A percentile compares a stretch with the other conserved stretches of the same genome.
These are phyloP conservation scores for Oedothorax gibbosus DNA, from an alignment of 1,140 invertebrate species.

Conservation along the genomic window DNA sequence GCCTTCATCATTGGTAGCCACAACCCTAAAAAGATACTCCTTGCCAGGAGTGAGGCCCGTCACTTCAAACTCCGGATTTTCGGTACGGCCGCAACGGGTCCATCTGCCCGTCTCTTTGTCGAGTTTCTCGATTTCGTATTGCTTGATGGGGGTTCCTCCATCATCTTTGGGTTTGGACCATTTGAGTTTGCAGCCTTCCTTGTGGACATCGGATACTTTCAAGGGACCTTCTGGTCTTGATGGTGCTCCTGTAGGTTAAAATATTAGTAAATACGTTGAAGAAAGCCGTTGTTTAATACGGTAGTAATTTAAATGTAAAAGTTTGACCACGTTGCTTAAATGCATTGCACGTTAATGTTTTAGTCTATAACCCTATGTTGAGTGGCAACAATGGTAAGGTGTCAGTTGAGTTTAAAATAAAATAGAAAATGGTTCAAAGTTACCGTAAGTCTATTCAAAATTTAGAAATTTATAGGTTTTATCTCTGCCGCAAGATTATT, in stretches of 20 bases:
- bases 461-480: too few relatives aligned
- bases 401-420: too few relatives aligned
- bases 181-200: conserved; percentile 85
- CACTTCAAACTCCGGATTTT: conserved; percentile 86
- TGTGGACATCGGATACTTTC: conserved; percentile 86
- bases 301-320: too few relatives aligned
- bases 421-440: too few relatives aligned
- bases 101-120: conserved; percentile 90
- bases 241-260: conserved; percentile 73
- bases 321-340: too few relatives aligned
- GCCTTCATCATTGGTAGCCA: conserved; percentile 94
- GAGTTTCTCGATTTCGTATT: conserved; percentile 95
- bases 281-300: too few relatives aligned
- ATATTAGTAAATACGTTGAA: too few relatives aligned
- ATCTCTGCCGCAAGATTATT: too few relatives aligned
- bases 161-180: conserved; percentile 95
- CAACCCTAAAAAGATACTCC: conserved; percentile 96
- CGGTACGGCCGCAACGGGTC: conserved; percentile 84
- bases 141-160: conserved; percentile 91
- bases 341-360: too few relatives aligned
- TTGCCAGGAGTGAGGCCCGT: conserved; percentile 89
- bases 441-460: too few relatives aligned
- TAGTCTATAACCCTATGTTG: too few relatives aligned
- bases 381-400: too few relatives aligned
- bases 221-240: conserved; percentile 87